phyloP scores from a whole-genome alignment of 2,113 vertebrate genomes.

The Leucoraja erinaceus region DNA sequence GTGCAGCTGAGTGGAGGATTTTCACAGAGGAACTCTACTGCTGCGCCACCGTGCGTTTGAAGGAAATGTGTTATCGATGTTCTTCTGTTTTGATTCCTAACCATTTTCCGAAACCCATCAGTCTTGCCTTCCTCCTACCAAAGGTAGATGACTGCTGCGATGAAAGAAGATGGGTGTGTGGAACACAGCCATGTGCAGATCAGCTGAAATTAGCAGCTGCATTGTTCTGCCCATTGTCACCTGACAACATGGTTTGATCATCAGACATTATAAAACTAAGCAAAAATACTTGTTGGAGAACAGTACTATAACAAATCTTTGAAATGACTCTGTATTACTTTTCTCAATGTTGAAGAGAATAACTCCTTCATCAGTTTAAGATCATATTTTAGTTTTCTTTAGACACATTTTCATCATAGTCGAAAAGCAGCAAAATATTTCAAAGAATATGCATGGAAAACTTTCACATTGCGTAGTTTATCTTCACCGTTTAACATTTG shows the following conservation, averaged over 20 bases:
- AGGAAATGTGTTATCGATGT: not conserved
- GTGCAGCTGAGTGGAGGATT: not conserved
- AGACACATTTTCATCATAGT: not conserved
- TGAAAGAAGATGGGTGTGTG: not conserved
- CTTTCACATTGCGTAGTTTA: not conserved
- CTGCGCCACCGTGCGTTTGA: not conserved
- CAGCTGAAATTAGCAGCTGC: not conserved
- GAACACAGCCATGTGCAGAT: not conserved
- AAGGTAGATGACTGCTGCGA: not conserved
- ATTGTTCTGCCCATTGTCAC: not conserved
- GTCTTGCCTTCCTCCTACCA: not conserved
- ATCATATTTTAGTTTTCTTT: not conserved
- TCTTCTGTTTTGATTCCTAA: not conserved
- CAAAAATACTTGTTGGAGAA: too few relatives aligned
- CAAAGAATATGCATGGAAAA: not conserved
- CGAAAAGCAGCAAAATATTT: not conserved
- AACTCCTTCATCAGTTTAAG: not conserved
- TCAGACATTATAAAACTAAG: not conserved
- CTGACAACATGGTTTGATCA: not conserved
- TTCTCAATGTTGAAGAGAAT: not conserved
- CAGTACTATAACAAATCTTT: too few relatives aligned
- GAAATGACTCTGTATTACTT: not conserved
- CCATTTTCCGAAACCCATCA: not conserved
- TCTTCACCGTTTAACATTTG: not conserved
- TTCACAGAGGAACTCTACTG: not conserved